phyloP scores from a whole-genome alignment of 2,888 invertebrate genomes.

The Cataglyphis rosenhaueri region DNA sequence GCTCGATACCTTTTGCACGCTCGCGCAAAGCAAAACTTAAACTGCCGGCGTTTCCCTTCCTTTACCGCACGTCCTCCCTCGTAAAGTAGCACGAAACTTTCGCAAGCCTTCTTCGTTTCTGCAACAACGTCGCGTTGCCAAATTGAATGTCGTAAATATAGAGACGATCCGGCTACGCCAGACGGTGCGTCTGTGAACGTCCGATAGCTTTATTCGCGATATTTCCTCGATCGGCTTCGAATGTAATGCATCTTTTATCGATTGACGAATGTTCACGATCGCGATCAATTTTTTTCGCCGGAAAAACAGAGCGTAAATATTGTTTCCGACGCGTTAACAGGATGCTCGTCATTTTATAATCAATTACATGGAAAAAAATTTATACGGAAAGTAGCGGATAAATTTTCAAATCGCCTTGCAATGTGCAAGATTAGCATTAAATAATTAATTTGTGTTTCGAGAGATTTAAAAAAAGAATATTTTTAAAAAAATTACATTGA shows the following conservation, averaged over 20 bases:
- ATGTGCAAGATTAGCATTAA: neutral
- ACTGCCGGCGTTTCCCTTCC: slow-evolving; percentile 47
- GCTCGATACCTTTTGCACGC: slow-evolving; percentile 13
- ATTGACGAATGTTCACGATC: neutral
- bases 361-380: neutral
- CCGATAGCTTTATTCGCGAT: slow-evolving; percentile 59
- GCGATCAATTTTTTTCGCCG: neutral
- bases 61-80: slow-evolving; percentile 22
- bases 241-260: slow-evolving; percentile 5
- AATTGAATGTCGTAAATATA: slow-evolving; percentile 67
- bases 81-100: slow-evolving; percentile 62
- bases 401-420: neutral
- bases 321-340: slow-evolving; percentile 14
- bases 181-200: slow-evolving; percentile 18
- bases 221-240: slow-evolving; percentile 42
- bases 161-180: slow-evolving; percentile 38
- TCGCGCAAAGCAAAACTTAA: slow-evolving; percentile 28
- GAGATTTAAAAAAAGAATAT: neutral
- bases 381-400: neutral
- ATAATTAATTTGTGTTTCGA: neutral
- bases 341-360: neutral
- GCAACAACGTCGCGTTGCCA: slow-evolving; percentile 48
- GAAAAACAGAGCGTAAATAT: neutral
- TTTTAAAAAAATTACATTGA: neutral
- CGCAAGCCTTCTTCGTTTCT: slow-evolving; percentile 46